Evolutionary conservation across 2,888 invertebrate species (phyloP), one percentile per base, ranked within the genome.

Genomic region (Pristionchus maxplancki): DNA sequence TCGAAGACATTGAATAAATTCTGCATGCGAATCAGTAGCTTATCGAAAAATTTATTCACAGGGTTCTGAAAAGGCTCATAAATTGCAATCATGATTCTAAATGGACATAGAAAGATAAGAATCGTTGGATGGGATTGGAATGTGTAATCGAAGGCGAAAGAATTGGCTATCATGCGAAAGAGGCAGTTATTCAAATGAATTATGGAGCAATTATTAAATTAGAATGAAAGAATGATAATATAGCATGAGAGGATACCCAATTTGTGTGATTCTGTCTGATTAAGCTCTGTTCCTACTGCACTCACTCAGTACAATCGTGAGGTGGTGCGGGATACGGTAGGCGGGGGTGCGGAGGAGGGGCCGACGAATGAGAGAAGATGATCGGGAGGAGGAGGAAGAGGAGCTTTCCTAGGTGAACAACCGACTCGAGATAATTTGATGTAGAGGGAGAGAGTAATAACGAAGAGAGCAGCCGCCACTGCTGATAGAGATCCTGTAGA

Each of bases 381-480:
- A n/a, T 84, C 84, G n/a, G 84, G 62, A 24, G 84, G 84, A 84
- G 84, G 84, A 58, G 62, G 84, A n/a, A 62, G 58, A 34, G 84
- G 84, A 3, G 84, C 58, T 24, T 84, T 84, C 28, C 34, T 84
- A 6, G 34, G 81, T 0, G 50, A 50, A 11, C n/a, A 50, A 85
- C 62, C 81, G n/a, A 88, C 37, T 87, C 89, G 48, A 28, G 81
- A 78, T 15, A 90, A 67, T 71, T 84, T 88, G 13, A 90, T 37
- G 81, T 89, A 90, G 62, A 90, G 88, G 9, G 67, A 62, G 8
- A 90, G 81, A 17, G 90, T 88, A 1, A 89, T 58, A 20, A 88
- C 88, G 88, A 90, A 89, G 5, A 90, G 78, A 13, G 90, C 85
- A 20, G 90, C 90, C 20, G 67, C 86, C 13, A 86, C 86, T 28